These are phyloP conservation scores for Samia ricini DNA, from an alignment of 1,140 invertebrate genomes.

Conservation along the genomic window DNA sequence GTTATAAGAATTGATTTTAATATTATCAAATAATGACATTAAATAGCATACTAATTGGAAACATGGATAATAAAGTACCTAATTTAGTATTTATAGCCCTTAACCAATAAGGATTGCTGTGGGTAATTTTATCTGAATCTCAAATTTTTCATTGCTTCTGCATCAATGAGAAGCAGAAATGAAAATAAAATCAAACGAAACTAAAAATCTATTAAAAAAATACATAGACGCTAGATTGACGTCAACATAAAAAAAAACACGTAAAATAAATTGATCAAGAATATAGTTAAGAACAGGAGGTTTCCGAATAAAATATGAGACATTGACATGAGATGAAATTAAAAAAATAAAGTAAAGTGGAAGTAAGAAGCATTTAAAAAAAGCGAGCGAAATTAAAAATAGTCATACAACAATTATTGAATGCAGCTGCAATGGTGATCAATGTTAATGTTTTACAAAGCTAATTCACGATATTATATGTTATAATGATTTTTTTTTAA, in stretches of 20 bases:
- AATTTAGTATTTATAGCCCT: slow-evolving; percentile 24
- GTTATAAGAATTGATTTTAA: slow-evolving; percentile 22
- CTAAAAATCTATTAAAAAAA: slow-evolving; percentile 26
- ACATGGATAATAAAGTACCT: neutral
- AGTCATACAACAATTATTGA: slow-evolving; percentile 44
- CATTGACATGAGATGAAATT: neutral
- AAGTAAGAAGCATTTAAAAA: slow-evolving; percentile 17
- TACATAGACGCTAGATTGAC: neutral
- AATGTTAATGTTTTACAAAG: slow-evolving; percentile 55
- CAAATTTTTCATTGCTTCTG: slow-evolving; percentile 68
- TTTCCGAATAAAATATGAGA: neutral
- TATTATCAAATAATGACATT: neutral
- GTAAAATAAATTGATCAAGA: neutral
- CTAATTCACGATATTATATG: slow-evolving; percentile 25
- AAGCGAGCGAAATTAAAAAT: slow-evolving; percentile 32
- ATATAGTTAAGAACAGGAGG: too few relatives aligned
- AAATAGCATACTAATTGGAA: neutral
- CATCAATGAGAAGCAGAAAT: slow-evolving; percentile 59
- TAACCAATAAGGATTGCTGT: slow-evolving; percentile 64
- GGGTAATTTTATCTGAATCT: slow-evolving; percentile 37
- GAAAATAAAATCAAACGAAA: slow-evolving; percentile 25
- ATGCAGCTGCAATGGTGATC: slow-evolving; percentile 69
- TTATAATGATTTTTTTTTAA: slow-evolving; percentile 42
- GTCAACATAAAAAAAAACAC: neutral
- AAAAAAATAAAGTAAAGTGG: neutral